A percentile compares a stretch with the other conserved stretches of the same genome.
These are phyloP conservation scores for Drosophila nasuta DNA, from an alignment of 1,140 invertebrate species.

Conservation along the genomic window DNA sequence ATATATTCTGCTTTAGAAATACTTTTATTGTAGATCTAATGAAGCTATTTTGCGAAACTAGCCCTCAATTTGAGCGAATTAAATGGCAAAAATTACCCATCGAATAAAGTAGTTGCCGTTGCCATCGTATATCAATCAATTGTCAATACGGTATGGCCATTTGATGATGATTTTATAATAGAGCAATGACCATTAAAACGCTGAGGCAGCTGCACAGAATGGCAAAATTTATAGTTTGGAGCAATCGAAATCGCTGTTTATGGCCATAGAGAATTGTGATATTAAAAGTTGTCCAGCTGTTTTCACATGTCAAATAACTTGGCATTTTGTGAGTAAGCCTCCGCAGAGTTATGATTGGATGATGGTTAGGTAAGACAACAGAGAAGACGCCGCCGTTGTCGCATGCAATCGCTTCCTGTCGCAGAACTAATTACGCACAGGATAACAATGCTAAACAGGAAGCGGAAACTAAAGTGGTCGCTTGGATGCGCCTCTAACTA, in stretches of 20 bases:
- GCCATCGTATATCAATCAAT: conserved; percentile 70
- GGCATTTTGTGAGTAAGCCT: conserved; percentile 39
- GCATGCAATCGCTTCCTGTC: conserved; percentile 61
- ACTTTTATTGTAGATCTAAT: conserved; percentile 41
- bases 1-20: conserved; percentile 10
- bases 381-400: conserved; percentile 2
- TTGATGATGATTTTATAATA: conserved; percentile 73
- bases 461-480: conserved; percentile 75
- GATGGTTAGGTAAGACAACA: conserved; percentile 24
- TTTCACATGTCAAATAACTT: conserved; percentile 57
- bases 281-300: conserved; percentile 53
- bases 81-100: conserved; percentile 8
- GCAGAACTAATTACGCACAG: conserved; percentile 69
- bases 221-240: conserved; percentile 26
- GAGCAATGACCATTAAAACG: conserved; percentile 47
- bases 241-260: conserved; percentile 60
- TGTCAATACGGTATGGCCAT: conserved; percentile 43
- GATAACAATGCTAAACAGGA: conserved; percentile 72
- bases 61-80: conserved; percentile 24
- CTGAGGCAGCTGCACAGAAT: conserved; percentile 25
- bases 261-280: conserved; percentile 66
- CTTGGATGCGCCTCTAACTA: conserved; percentile 60
- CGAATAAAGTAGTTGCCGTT: background rate
- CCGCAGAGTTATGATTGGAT: conserved; percentile 4
- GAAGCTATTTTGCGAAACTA: conserved; percentile 48